These are phyloP conservation scores for Phainopepla nitens DNA, from an alignment of 2,113 vertebrate genomes.

Conservation along the genomic window DNA sequence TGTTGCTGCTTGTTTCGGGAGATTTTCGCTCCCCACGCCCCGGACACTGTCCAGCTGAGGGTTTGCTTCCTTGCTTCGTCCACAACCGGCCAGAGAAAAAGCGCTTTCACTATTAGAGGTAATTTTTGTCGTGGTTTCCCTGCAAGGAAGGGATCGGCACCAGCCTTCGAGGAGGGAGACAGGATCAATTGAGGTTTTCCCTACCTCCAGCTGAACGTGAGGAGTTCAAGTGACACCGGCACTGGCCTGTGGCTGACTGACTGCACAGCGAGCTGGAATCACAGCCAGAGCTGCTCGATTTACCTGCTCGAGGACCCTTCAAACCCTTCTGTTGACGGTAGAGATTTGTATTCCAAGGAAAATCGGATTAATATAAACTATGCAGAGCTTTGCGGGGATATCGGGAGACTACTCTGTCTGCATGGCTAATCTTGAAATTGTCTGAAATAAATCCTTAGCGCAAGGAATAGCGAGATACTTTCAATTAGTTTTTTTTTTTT, in stretches of 20 bases:
- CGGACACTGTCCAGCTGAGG: neutral
- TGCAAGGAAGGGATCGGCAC: neutral
- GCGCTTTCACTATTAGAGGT: neutral
- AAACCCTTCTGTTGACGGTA: slow-evolving; percentile 3
- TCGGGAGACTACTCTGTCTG: slow-evolving; percentile 53
- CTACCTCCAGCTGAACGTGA: slow-evolving; percentile 30
- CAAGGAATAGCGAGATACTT: slow-evolving; percentile 32
- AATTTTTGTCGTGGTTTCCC: neutral
- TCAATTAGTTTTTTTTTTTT: neutral
- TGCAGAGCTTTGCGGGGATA: slow-evolving; percentile 31
- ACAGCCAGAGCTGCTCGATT: slow-evolving; percentile 25
- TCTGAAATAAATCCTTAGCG: slow-evolving; percentile 42
- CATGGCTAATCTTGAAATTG: slow-evolving; percentile 57
- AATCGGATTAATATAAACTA: slow-evolving; percentile 61
- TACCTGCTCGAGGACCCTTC: slow-evolving; percentile 51
- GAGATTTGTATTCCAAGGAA: slow-evolving; percentile 41
- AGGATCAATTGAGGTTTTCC: slow-evolving; percentile 24
- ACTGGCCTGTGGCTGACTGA: slow-evolving; percentile 38
- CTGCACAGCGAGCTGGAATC: slow-evolving; percentile 19
- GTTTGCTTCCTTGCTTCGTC: neutral
- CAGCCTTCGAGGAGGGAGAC: slow-evolving; percentile 1
- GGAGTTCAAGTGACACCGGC: slow-evolving; percentile 42
- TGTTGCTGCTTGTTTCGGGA: slow-evolving; percentile 40
- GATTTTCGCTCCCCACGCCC: neutral
- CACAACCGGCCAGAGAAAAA: neutral